phyloP scores from a whole-genome alignment of 1,140 invertebrate species.

The Bathynomus jamesi region DNA sequence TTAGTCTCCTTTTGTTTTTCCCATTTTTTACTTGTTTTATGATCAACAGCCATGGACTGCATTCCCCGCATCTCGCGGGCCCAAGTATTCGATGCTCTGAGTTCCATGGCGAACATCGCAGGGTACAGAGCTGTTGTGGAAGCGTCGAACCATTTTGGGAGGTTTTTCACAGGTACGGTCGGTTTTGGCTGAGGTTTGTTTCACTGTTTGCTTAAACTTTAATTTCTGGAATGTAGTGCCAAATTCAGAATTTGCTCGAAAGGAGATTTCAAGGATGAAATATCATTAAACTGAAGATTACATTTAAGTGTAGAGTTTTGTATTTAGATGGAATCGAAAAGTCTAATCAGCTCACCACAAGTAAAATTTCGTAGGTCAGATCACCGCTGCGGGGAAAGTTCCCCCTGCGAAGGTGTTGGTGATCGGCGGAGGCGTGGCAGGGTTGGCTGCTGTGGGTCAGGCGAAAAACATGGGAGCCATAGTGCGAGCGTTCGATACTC shows the following conservation, averaged over 20 bases:
- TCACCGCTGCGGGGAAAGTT: constrained; percentile 62
- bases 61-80: constrained; percentile 73
- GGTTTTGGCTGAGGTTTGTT: not conserved
- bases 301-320: too few relatives aligned
- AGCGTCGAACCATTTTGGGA: constrained; percentile 77
- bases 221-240: too few relatives aligned
- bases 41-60: constrained; percentile 68
- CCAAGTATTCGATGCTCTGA: constrained; percentile 81
- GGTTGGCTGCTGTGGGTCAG: constrained; percentile 72
- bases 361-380: constrained; percentile 55
- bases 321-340: too few relatives aligned
- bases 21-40: too few relatives aligned
- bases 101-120: constrained; percentile 87
- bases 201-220: constrained; percentile 46
- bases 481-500: constrained; percentile 77
- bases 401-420: constrained; percentile 78
- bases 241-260: too few relatives aligned
- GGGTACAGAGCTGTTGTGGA: constrained; percentile 84
- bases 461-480: constrained; percentile 83
- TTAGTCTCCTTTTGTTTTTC: too few relatives aligned
- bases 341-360: too few relatives aligned
- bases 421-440: constrained; percentile 81
- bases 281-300: too few relatives aligned
- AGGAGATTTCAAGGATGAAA: too few relatives aligned
- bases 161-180: constrained; percentile 66